A percentile compares a stretch with the other conserved stretches of the same genome.
phyloP scores from a whole-genome alignment of 2,113 vertebrate genomes.

The Suricata suricatta region DNA sequence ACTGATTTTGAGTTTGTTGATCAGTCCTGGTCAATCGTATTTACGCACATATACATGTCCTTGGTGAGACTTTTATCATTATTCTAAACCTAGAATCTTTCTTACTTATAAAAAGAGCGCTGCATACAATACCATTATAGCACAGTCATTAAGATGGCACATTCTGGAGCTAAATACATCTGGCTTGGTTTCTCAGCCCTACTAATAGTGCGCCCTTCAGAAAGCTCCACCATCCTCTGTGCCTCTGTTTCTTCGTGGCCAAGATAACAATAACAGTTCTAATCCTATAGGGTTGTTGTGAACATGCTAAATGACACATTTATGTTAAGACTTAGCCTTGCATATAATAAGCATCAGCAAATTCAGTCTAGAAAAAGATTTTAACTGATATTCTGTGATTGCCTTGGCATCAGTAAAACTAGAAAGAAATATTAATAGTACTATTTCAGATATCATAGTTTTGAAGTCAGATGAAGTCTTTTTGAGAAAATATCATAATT shows the following conservation, averaged over 20 bases:
- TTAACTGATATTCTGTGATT: not conserved
- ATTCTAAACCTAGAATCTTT: not conserved
- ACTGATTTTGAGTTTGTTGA: conserved; percentile 9
- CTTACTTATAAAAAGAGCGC: not conserved
- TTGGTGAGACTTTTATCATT: not conserved
- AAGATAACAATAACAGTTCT: not conserved
- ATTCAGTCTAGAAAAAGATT: not conserved
- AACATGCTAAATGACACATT: not conserved
- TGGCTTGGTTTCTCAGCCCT: not conserved
- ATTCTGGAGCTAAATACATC: not conserved
- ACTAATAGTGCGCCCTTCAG: not conserved
- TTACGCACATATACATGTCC: not conserved
- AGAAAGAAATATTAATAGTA: not conserved
- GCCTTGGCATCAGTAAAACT: not conserved
- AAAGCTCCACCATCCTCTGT: not conserved
- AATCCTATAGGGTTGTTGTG: too few relatives aligned
- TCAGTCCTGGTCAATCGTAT: not conserved
- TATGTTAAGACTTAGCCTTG: not conserved
- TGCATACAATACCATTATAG: not conserved
- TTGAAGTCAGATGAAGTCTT: not conserved
- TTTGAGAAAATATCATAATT: not conserved
- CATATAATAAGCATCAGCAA: not conserved
- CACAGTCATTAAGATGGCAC: not conserved
- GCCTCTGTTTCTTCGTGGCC: not conserved
- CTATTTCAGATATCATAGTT: not conserved